These are phyloP conservation scores for Poecilobothrus nobilitatus DNA, from an alignment of 2,888 invertebrate species.

Conservation along the genomic window DNA sequence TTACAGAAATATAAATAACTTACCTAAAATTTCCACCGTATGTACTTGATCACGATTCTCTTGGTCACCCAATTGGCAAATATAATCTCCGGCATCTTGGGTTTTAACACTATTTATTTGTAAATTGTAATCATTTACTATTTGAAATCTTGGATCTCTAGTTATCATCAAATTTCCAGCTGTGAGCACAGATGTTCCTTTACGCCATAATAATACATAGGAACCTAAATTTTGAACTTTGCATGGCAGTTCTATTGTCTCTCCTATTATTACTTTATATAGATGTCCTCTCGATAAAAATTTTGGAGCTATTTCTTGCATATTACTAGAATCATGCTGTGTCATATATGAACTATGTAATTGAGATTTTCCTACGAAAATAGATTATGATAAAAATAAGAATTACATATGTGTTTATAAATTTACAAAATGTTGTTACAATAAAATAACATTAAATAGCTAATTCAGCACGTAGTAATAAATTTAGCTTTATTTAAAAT, in stretches of 20 bases:
- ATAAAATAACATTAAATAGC: background rate
- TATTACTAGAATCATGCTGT: conserved; percentile 13
- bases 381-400: background rate
- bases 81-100: conserved; percentile 64
- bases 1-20: too few species aligned
- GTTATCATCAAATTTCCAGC: conserved; percentile 64
- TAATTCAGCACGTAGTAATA: too few species aligned
- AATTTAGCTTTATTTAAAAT: background rate
- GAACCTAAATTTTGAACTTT: conserved; percentile 68
- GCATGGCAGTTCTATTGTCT: conserved; percentile 67
- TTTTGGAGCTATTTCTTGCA: conserved; percentile 49
- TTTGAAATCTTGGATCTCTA: conserved; percentile 55
- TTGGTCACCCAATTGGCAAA: conserved; percentile 64
- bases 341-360: conserved; percentile 22
- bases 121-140: conserved; percentile 61
- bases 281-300: conserved; percentile 68
- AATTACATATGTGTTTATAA: background rate
- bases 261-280: conserved; percentile 68
- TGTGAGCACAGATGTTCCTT: conserved; percentile 60
- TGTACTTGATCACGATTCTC: conserved; percentile 62
- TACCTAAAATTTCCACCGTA: conserved; percentile 59
- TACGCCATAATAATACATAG: conserved; percentile 58
- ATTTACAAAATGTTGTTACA: background rate
- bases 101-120: conserved; percentile 62
- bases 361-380: conserved; percentile 22